Percentiles rank a stretch among this genome's conserved stretches.
phyloP scores from a whole-genome alignment of 2,888 invertebrate genomes.

The Acronicta alni region DNA sequence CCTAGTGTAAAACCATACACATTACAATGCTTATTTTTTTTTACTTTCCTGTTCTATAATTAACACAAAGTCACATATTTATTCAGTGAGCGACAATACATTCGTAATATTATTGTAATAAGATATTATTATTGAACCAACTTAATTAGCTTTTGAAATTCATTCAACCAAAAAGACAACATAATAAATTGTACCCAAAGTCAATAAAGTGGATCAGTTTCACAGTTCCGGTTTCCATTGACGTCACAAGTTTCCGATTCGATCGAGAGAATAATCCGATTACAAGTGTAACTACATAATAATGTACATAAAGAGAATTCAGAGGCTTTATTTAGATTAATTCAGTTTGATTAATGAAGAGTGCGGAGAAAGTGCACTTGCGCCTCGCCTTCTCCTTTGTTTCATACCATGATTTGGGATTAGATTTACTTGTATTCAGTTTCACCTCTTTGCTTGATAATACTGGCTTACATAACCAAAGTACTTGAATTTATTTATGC shows the following conservation, averaged over 20 bases:
- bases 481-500: slow-evolving; percentile 39
- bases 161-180: slow-evolving; percentile 14
- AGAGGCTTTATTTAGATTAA: slow-evolving; percentile 75
- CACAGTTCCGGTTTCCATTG: slow-evolving; percentile 43
- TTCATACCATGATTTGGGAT: slow-evolving; percentile 64
- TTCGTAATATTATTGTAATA: slow-evolving; percentile 14
- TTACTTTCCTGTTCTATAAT: not conserved
- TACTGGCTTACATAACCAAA: slow-evolving; percentile 45
- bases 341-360: slow-evolving; percentile 80
- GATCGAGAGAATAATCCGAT: slow-evolving; percentile 56
- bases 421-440: slow-evolving; percentile 63
- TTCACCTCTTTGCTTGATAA: slow-evolving; percentile 62
- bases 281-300: slow-evolving; percentile 45
- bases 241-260: slow-evolving; percentile 48
- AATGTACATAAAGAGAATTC: slow-evolving; percentile 51
- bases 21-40: not conserved
- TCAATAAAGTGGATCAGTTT: slow-evolving; percentile 31
- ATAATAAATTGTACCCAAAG: slow-evolving; percentile 18
- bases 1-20: no score
- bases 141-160: slow-evolving; percentile 22
- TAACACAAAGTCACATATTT: not conserved
- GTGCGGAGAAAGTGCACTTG: slow-evolving; percentile 70
- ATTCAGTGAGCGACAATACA: not conserved
- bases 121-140: slow-evolving; percentile 16
- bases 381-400: slow-evolving; percentile 65